Percentiles rank a stretch among this genome's conserved stretches.
Evolutionary conservation across 2,113 vertebrate genomes (phyloP).

Genomic region (Alaudala cheleensis): DNA sequence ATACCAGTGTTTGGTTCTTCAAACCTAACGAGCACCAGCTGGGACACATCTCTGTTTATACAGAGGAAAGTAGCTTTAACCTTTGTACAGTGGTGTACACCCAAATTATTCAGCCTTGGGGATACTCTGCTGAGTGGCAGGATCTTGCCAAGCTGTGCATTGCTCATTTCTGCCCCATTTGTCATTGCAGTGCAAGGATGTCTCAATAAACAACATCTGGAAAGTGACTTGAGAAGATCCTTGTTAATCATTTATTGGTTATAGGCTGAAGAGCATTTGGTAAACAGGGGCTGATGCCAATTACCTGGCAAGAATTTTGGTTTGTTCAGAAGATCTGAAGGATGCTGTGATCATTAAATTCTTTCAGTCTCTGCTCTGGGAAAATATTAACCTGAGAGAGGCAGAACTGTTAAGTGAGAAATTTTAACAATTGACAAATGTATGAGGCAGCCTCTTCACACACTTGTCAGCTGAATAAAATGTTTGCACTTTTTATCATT

Average conservation of each 20-base stretch:
- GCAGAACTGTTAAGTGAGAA: conserved; percentile 38
- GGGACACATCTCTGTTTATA: conserved; percentile 33
- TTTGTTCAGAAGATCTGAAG: conserved; percentile 46
- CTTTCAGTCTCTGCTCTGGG: conserved; percentile 38
- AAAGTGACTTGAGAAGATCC: conserved; percentile 56
- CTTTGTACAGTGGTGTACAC: conserved; percentile 47
- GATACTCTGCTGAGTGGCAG: conserved; percentile 46
- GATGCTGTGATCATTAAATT: conserved; percentile 35
- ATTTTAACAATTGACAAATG: conserved; percentile 36
- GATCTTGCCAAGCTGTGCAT: conserved; percentile 7
- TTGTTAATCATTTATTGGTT: conserved; percentile 65
- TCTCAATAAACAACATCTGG: conserved; percentile 74
- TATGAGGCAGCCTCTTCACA: conserved; percentile 49
- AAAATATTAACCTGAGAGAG: conserved; percentile 50
- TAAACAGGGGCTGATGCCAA: conserved; percentile 37
- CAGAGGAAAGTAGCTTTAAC: conserved; percentile 51
- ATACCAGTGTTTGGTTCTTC: conserved; percentile 44
- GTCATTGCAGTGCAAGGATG: conserved; percentile 69
- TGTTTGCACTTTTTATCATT: conserved; percentile 64
- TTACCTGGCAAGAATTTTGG: conserved; percentile 42
- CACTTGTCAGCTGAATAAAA: conserved; percentile 37
- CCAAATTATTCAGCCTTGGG: conserved; percentile 58
- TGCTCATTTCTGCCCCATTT: conserved; percentile 74
- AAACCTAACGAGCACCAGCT: conserved; percentile 66
- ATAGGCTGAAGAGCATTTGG: conserved; percentile 50